Conservation (phyloP, 2,797 vertebrate species). For the Lacerta agilis region DNA sequence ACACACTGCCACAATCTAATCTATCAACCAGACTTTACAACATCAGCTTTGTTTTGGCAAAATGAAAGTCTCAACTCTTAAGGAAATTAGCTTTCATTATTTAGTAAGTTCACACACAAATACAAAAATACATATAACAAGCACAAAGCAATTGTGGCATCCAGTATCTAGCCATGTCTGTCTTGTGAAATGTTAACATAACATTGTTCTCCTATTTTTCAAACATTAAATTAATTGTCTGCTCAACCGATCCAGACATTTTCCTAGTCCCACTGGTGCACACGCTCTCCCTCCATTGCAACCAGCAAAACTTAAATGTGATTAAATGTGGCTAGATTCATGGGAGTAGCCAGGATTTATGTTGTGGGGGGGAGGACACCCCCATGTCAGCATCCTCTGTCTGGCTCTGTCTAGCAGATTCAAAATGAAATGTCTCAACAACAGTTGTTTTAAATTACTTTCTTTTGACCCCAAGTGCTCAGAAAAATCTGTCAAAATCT, state of each 20-base stretch:
- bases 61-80: conserved; percentile 27
- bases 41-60: conserved; percentile 2
- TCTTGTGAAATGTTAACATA: neutral
- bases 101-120: conserved; percentile 33
- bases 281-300: neutral
- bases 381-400: too few species aligned
- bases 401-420: too few species aligned
- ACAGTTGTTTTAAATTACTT: too few species aligned
- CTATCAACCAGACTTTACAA: neutral
- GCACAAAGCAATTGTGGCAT: conserved; percentile 4
- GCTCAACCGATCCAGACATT: neutral
- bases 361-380: too few species aligned
- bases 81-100: conserved; percentile 53
- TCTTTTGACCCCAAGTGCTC: too few species aligned
- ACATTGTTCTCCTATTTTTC: neutral
- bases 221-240: neutral
- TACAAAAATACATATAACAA: conserved; percentile 41
- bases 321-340: neutral
- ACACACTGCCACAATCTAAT: neutral
- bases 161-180: neutral
- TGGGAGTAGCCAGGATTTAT: too few species aligned
- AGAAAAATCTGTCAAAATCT: too few species aligned
- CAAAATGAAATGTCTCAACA: too few species aligned
- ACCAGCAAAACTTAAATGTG: neutral
- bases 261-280: neutral